Percentiles rank a stretch among this genome's conserved stretches.
These are phyloP conservation scores for Larimichthys crocea DNA, from an alignment of 2,113 vertebrate genomes.

Conservation along the genomic window DNA sequence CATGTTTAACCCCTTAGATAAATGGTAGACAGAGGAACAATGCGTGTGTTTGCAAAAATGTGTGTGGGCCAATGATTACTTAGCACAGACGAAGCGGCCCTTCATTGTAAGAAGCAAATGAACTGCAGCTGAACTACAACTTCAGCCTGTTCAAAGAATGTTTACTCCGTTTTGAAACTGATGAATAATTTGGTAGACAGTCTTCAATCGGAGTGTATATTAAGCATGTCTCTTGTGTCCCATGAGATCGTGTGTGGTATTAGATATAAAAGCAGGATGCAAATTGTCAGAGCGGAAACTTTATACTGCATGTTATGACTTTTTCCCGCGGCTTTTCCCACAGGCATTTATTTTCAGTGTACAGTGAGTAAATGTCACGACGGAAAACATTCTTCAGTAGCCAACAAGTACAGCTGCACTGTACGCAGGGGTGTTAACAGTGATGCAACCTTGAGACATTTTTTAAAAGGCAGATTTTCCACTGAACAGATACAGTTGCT, in stretches of 20 bases:
- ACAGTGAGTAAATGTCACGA: not conserved
- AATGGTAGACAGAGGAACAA: conserved; percentile 3
- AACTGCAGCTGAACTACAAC: not conserved
- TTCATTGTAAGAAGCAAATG: not conserved
- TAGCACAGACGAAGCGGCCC: conserved; percentile 4
- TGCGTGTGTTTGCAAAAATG: not conserved
- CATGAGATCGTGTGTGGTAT: not conserved
- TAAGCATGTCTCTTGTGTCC: not conserved
- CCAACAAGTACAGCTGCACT: conserved; percentile 38
- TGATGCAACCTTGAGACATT: conserved; percentile 24
- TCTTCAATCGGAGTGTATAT: not conserved
- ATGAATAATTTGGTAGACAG: not conserved
- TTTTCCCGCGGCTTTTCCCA: conserved; percentile 32
- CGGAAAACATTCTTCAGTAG: conserved; percentile 14
- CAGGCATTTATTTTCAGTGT: conserved; percentile 10
- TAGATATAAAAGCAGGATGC: not conserved
- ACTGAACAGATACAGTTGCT: not conserved
- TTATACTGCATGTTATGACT: conserved; percentile 1
- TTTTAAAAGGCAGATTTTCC: conserved; percentile 15
- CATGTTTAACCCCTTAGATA: conserved; percentile 19
- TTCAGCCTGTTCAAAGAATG: not conserved
- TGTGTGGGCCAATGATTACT: conserved; percentile 6
- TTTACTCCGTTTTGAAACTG: not conserved
- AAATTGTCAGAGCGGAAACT: conserved; percentile 17
- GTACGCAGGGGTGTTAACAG: not conserved